Conservation (phyloP, 2,113 vertebrate species). For the Sebastes fasciatus region DNA sequence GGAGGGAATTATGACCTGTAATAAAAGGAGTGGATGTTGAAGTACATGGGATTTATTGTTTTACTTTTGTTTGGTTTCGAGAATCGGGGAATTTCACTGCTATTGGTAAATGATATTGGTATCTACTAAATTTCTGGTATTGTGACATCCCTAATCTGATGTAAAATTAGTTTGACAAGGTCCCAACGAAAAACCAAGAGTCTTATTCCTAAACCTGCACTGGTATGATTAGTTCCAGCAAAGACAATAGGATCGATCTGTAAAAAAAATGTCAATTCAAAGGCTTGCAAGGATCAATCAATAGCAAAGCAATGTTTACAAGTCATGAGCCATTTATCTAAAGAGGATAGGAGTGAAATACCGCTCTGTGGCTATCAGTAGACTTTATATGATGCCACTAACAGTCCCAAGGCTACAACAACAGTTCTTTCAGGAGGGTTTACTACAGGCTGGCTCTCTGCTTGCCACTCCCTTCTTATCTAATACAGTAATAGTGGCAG, state of each 20-base stretch:
- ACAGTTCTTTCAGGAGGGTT: constrained; percentile 39
- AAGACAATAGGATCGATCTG: background rate
- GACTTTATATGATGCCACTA: constrained; percentile 2
- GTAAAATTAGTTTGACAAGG: background rate
- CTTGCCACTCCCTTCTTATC: constrained; percentile 69
- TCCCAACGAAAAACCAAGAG: background rate
- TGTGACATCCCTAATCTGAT: background rate
- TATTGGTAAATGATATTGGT: too few relatives aligned
- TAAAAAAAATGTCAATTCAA: constrained; percentile 7
- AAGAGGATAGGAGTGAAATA: background rate
- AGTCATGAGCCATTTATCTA: constrained; percentile 3
- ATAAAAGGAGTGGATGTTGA: too few relatives aligned
- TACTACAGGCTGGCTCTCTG: constrained; percentile 21
- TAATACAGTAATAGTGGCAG: constrained; percentile 61
- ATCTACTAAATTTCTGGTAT: too few relatives aligned
- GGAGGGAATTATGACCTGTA: too few relatives aligned
- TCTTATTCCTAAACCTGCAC: background rate
- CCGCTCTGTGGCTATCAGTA: background rate
- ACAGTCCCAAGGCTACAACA: constrained; percentile 21
- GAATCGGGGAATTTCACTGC: too few relatives aligned
- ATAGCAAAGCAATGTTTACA: background rate
- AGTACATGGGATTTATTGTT: too few relatives aligned
- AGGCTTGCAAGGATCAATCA: constrained; percentile 3
- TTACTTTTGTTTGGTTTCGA: too few relatives aligned
- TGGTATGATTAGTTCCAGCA: background rate